Conservation (phyloP, 2,113 vertebrate genomes). For the Kryptolebias marmoratus region DNA sequence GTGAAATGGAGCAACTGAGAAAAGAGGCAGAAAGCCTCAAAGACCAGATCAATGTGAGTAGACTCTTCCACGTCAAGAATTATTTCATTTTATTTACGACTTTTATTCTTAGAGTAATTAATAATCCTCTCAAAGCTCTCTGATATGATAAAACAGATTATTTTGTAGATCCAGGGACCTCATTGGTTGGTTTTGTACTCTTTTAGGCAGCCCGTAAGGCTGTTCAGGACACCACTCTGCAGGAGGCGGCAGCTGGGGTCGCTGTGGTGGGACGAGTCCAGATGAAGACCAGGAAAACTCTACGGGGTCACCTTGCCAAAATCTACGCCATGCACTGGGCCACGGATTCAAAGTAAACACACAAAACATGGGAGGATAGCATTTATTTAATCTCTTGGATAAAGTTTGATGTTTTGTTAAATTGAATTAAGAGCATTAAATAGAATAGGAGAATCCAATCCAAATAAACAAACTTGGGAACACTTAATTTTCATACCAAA, state of each 20-base stretch:
- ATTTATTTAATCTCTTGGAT: slow-evolving; percentile 3
- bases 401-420: background rate
- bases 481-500: background rate
- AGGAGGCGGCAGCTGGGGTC: slow-evolving; percentile 83
- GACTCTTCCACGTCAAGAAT: background rate
- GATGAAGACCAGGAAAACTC: slow-evolving; percentile 90
- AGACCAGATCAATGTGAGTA: slow-evolving; percentile 93
- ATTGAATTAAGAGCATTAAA: background rate
- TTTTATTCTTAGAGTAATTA: background rate
- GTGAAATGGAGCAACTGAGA: slow-evolving; percentile 94
- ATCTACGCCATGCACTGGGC: slow-evolving; percentile 98
- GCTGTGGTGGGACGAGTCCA: slow-evolving; percentile 88
- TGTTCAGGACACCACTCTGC: slow-evolving; percentile 88
- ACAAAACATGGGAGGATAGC: slow-evolving; percentile 5
- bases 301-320: slow-evolving; percentile 95
- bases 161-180: background rate
- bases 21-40: slow-evolving; percentile 95
- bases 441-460: background rate
- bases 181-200: slow-evolving; percentile 5
- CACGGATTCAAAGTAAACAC: slow-evolving; percentile 89
- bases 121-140: background rate
- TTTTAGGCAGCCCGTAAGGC: slow-evolving; percentile 90
- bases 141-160: too few relatives aligned
- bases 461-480: slow-evolving; percentile 24
- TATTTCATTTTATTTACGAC: background rate